Percentiles rank a stretch among this genome's conserved stretches.
phyloP scores from a whole-genome alignment of 2,113 vertebrate genomes.

The Pipra filicauda region DNA sequence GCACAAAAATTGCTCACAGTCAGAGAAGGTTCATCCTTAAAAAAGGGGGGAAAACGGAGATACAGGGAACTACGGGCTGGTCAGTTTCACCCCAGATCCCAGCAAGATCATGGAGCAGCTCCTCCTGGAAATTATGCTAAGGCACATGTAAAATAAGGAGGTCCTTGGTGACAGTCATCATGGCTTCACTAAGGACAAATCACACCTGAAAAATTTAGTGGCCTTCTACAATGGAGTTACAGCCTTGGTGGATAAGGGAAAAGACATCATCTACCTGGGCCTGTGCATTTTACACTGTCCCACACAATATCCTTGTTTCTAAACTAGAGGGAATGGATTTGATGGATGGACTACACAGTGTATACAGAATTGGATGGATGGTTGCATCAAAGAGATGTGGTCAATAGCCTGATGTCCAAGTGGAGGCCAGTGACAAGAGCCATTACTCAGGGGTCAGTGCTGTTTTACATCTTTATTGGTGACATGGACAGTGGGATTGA shows the following conservation, averaged over 20 bases:
- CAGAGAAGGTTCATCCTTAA: slow-evolving; percentile 69
- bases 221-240: too few species aligned
- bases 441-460: not conserved
- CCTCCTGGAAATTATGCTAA: not conserved
- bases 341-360: not conserved
- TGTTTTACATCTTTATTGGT: not conserved
- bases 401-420: not conserved
- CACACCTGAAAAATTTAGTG: not conserved
- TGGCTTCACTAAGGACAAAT: not conserved
- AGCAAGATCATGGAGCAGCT: not conserved
- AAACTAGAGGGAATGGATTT: not conserved
- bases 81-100: not conserved
- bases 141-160: not conserved
- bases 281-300: not conserved
- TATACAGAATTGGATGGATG: too few species aligned
- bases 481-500: not conserved
- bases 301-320: not conserved
- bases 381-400: too few species aligned
- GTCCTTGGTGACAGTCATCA: not conserved
- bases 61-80: not conserved
- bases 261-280: not conserved
- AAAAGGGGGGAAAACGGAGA: not conserved
- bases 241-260: not conserved
- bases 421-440: not conserved
- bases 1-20: slow-evolving; percentile 75